Conservation (phyloP, 2,888 invertebrate genomes). For the Antitype chi region DNA sequence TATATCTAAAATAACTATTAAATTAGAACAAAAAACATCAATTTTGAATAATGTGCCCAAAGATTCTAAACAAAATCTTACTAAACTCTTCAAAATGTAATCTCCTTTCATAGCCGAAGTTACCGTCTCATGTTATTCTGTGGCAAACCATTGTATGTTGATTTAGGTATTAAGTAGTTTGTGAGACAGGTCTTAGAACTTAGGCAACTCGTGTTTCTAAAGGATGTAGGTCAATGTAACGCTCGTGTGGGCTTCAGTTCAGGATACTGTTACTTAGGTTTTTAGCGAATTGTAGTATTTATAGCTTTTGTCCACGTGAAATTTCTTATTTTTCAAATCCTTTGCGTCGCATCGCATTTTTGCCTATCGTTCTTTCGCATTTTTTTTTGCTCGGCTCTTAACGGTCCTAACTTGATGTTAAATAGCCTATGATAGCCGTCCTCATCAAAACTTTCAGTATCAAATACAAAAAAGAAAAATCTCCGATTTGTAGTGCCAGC, state of each 20-base stretch:
- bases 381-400: too few relatives aligned
- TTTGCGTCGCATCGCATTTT: too few relatives aligned
- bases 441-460: too few relatives aligned
- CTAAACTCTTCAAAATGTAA: not conserved
- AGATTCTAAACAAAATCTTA: not conserved
- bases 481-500: too few relatives aligned
- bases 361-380: too few relatives aligned
- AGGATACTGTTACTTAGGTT: not conserved
- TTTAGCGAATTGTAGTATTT: not conserved
- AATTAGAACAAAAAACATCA: not conserved
- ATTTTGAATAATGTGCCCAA: not conserved
- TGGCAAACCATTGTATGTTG: slow-evolving; percentile 19
- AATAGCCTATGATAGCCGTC: too few relatives aligned
- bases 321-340: too few relatives aligned
- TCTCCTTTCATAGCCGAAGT: not conserved
- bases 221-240: slow-evolving; percentile 17
- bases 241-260: not conserved
- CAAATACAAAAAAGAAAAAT: too few relatives aligned
- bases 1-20: not conserved
- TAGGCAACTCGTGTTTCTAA: not conserved
- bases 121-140: not conserved
- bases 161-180: slow-evolving; percentile 19
- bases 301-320: not conserved
- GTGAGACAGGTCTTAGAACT: not conserved
- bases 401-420: too few relatives aligned